phyloP scores from a whole-genome alignment of 2,113 vertebrate species.

The Sminthopsis crassicaudata region DNA sequence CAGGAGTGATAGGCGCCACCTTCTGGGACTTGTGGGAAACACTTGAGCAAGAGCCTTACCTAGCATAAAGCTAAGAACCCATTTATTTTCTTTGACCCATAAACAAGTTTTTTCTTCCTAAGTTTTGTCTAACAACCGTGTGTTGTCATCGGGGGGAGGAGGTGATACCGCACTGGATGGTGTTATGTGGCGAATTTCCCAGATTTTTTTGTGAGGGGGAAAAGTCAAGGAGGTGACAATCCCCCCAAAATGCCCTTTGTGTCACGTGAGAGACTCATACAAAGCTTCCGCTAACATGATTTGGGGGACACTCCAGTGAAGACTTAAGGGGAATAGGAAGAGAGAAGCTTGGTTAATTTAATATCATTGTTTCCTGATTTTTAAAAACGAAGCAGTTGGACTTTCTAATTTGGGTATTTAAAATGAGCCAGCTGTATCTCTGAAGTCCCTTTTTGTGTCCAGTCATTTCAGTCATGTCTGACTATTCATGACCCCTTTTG shows the following conservation, averaged over 20 bases:
- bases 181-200: background rate
- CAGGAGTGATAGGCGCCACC: background rate
- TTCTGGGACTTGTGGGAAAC: background rate
- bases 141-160: background rate
- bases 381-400: background rate
- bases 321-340: background rate
- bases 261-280: background rate
- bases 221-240: background rate
- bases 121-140: background rate
- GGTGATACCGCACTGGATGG: background rate
- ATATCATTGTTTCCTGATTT: background rate
- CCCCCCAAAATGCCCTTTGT: background rate
- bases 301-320: background rate
- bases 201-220: background rate
- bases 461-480: background rate
- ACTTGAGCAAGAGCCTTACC: background rate
- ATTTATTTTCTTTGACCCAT: background rate
- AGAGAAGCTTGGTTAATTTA: background rate
- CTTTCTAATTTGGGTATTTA: too few relatives aligned
- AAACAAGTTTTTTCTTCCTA: background rate
- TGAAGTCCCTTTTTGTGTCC: background rate
- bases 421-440: background rate
- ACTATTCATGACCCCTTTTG: background rate
- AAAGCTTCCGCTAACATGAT: background rate
- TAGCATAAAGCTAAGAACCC: background rate